Base-by-base conservation (phyloP, 2,888 invertebrate genomes). In the Drosophila falleni region DNA sequence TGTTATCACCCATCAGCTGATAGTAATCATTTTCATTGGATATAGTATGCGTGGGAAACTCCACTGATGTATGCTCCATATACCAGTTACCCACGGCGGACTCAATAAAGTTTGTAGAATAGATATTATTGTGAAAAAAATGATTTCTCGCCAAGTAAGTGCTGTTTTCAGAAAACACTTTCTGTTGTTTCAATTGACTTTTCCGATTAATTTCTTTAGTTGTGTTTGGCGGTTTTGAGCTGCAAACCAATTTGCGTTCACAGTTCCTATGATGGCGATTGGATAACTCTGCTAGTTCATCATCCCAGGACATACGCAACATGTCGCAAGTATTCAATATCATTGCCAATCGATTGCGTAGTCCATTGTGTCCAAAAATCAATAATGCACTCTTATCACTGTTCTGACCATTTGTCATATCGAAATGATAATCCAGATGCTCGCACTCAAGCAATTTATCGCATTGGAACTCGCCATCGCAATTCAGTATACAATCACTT, bases 311-410 rank as follows among this genome's bases (percentile, higher is more conserved):
- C 3, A 73, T 13, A 11, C 33, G 1, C 2, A 73, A 10, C 69
- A 78, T 66, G 9, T 77, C 66, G 6, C 65, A 54, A 1, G 5
- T 0, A n/a, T 73, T 8, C n/a, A 78, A 33, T 8, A 39, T 66
- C 0, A 2, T 0, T 0, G 78, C 69, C 19, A 80, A 23, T 0
- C 78, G 78, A 64, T 80, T 78, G 0, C 78, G 65, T 4, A 77
- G n/a, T 23, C 81, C 78, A 56, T 77, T 78, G 15, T 78, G 78
- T 2, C 65, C 78, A 35, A 10, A 44, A 1, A 64, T 0, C 23
- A 80, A 8, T 1, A 59, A 10, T 0, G 50, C 0, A 1, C 37
- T 35, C 0, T 35, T 3, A 1, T 5, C 1, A 5, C 0, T 1
- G 11, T 53, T n/a, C 4, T 23, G 6, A 0, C 4, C 0, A 0